Percentiles rank a stretch among this genome's conserved stretches.
These are phyloP conservation scores for Camponotus floridanus DNA, from an alignment of 1,140 invertebrate genomes.

Conservation along the genomic window DNA sequence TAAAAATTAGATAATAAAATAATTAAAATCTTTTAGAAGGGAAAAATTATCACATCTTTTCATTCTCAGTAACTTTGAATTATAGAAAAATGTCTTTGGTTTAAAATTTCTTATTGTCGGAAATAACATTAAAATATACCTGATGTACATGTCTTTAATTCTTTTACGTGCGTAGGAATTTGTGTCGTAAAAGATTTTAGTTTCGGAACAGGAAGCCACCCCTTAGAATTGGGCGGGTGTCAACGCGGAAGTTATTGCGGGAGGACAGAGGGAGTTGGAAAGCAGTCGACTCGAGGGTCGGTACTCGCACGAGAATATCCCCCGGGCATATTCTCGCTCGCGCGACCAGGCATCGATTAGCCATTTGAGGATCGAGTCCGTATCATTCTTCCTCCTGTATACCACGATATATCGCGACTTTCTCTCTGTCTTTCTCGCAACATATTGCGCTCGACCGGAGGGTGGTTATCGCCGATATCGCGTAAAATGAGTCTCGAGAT, in stretches of 20 bases:
- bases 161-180: conserved; percentile 12
- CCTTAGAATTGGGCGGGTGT: conserved; percentile 66
- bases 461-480: conserved; percentile 66
- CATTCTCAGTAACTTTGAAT: neutral
- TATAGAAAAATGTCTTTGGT: neutral
- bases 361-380: conserved; percentile 71
- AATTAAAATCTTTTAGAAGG: neutral
- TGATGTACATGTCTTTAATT: neutral
- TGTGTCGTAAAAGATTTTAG: conserved; percentile 40
- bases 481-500: conserved; percentile 53
- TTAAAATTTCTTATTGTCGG: neutral
- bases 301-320: conserved; percentile 49
- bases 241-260: conserved; percentile 69
- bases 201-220: conserved; percentile 41
- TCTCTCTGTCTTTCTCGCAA: conserved; percentile 39
- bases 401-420: conserved; percentile 23
- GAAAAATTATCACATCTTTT: neutral
- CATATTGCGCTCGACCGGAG: conserved; percentile 66
- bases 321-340: conserved; percentile 62
- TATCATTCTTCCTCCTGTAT: conserved; percentile 57
- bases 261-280: conserved; percentile 36
- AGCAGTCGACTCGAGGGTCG: conserved; percentile 57
- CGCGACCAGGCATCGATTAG: conserved; percentile 75
- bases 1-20: neutral
- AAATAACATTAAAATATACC: neutral